Percentiles rank a stretch among this genome's conserved stretches.
Conservation (phyloP, 2,113 vertebrate genomes). For the Taxidea taxus region DNA sequence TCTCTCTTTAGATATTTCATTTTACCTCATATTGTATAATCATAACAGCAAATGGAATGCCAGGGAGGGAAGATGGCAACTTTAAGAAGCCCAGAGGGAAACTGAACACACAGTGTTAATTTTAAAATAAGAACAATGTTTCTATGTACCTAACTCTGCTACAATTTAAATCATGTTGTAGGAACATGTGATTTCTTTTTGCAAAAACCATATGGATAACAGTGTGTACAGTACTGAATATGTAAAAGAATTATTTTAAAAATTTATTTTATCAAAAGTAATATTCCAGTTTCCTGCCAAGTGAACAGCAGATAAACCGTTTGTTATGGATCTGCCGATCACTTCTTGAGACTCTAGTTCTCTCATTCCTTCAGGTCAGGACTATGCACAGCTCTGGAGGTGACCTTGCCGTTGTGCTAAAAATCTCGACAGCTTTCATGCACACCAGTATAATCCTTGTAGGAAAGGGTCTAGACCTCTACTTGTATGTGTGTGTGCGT, state of each 20-base stretch:
- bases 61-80: background rate
- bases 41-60: background rate
- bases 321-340: fast-evolving
- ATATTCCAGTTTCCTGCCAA: fast-evolving
- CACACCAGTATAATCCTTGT: fast-evolving
- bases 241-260: background rate
- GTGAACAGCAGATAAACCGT: fast-evolving
- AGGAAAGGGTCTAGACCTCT: background rate
- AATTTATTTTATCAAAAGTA: background rate
- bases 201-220: background rate
- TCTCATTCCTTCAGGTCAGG: background rate
- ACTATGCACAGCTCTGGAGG: fast-evolving
- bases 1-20: background rate
- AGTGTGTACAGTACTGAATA: background rate
- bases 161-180: background rate
- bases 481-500: no score
- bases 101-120: background rate
- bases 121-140: background rate
- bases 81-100: background rate
- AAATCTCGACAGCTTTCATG: fast-evolving
- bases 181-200: background rate
- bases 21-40: background rate
- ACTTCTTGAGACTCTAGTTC: background rate
- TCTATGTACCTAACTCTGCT: background rate
- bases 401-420: fast-evolving